Evolutionary conservation across 2,797 vertebrate species (phyloP), one percentile per base, ranked within the genome.

Genomic region (Rhabdomys pumilio): DNA sequence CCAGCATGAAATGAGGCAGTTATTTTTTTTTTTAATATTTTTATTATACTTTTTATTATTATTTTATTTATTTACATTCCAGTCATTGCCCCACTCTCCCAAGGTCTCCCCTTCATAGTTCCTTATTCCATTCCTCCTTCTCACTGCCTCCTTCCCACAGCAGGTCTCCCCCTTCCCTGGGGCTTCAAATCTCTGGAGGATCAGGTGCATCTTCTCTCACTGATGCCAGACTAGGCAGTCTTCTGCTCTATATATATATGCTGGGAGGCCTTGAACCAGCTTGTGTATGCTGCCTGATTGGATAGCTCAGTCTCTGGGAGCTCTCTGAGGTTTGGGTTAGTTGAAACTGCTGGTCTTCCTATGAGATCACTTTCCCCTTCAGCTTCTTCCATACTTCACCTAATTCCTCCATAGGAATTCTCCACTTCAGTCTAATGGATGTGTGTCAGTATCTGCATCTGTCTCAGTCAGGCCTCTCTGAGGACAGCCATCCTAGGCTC

Each of bases 1-100:
- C 76, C 47, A 76, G 55, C 14, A 26, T 94, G 65, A 11, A 96
- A 92, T n/a, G 19, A 29, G 85, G 50, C 72, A 69, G 26, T 88
- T 92, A n/a, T 63, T 81, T 69, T n/a, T n/a, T 19, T n/a, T 34
- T 31, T 38, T 38, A 69, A 69, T 67, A 67, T 34, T 6, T 67
- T 17, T 69, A 69, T 69, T 34, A 8, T 38, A 69, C 50, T 34
- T 38, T 13, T 65, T 65, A 65, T 65, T 31, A 31, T 65, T 72
- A n/a, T n/a, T 72, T 65, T 65, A 65, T 31, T 31, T 13, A 65
- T 31, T 31, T 38, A 72, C 15, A 72, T 38, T 72, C 34, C 7
- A n/a, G 3, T 2, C 17, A 4, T 72, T n/a, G 15, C 67, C 2
- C 6, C 6, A 2, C 31, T n/a, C 15, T 15, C 34, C 6, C 50